A percentile compares a stretch with the other conserved stretches of the same genome.
Evolutionary conservation across 2,797 vertebrate genomes (phyloP).

Genomic region (Sparus aurata): DNA sequence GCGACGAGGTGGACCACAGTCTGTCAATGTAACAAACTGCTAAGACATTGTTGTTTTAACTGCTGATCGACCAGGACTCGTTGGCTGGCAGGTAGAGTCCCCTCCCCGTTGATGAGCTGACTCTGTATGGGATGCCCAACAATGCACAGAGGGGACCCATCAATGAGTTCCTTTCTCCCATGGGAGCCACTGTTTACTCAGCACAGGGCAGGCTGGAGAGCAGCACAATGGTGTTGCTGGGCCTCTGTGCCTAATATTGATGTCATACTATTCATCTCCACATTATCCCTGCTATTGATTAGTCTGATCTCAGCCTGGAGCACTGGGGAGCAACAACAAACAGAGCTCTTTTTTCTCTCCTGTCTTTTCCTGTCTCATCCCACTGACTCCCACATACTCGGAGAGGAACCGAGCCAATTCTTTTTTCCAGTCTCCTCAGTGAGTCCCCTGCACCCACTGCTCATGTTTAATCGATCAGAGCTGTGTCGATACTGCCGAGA

Average conservation of each 20-base stretch:
- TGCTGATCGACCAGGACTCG: conserved; percentile 29
- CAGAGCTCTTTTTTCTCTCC: conserved; percentile 20
- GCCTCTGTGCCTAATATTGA: conserved; percentile 72
- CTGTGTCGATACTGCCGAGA: conserved; percentile 24
- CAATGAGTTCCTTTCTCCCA: conserved; percentile 69
- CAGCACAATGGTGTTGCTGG: conserved; percentile 73
- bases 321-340: conserved; percentile 58
- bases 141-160: conserved; percentile 64
- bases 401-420: conserved; percentile 12
- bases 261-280: conserved; percentile 73
- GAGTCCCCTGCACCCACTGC: conserved; percentile 7
- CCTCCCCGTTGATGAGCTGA: conserved; percentile 36
- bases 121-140: conserved; percentile 37
- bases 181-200: conserved; percentile 70
- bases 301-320: conserved; percentile 78
- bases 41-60: conserved; percentile 33
- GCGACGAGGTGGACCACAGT: neutral
- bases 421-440: conserved; percentile 3
- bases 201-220: conserved; percentile 56
- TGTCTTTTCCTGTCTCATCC: conserved; percentile 22
- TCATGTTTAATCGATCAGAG: conserved; percentile 49
- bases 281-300: conserved; percentile 77
- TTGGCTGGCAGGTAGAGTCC: conserved; percentile 9
- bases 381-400: conserved; percentile 46
- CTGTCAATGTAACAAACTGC: conserved; percentile 42